Evolutionary conservation across 2,113 vertebrate species (phyloP).

Genomic region (Ornithorhynchus anatinus): DNA sequence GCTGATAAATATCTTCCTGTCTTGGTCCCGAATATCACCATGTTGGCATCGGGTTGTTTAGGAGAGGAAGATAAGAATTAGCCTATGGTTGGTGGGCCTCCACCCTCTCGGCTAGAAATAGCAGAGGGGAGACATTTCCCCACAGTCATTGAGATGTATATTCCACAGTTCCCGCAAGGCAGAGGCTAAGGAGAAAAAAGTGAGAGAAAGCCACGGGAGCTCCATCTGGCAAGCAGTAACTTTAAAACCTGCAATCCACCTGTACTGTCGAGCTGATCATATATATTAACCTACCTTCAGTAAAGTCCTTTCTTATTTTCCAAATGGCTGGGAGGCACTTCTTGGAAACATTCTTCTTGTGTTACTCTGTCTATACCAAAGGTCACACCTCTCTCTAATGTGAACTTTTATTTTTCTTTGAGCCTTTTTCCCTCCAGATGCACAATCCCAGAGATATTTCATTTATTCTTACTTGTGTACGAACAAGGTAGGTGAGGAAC

Average conservation of each 20-base stretch:
- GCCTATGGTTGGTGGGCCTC: not conserved
- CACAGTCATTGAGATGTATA: not conserved
- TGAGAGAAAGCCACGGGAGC: not conserved
- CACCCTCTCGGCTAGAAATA: not conserved
- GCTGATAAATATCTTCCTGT: too few species aligned
- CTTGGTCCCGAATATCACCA: too few species aligned
- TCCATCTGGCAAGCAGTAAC: not conserved
- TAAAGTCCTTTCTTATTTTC: not conserved
- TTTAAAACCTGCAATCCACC: not conserved
- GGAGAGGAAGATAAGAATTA: not conserved
- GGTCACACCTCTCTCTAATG: slow-evolving; percentile 30
- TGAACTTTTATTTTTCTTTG: slow-evolving; percentile 27
- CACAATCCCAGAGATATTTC: too few species aligned
- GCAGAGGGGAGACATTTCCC: not conserved
- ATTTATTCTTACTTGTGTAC: slow-evolving; percentile 49
- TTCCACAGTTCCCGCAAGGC: not conserved
- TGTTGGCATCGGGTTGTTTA: too few species aligned
- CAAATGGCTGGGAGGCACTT: not conserved
- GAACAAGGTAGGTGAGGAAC: too few species aligned
- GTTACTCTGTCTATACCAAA: slow-evolving; percentile 16
- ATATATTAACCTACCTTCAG: not conserved
- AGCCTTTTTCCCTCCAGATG: slow-evolving; percentile 29
- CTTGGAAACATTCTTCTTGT: slow-evolving; percentile 30
- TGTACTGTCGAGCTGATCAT: not conserved
- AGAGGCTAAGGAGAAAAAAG: not conserved